phyloP scores from a whole-genome alignment of 2,113 vertebrate genomes.

The Malurus cyaneus region DNA sequence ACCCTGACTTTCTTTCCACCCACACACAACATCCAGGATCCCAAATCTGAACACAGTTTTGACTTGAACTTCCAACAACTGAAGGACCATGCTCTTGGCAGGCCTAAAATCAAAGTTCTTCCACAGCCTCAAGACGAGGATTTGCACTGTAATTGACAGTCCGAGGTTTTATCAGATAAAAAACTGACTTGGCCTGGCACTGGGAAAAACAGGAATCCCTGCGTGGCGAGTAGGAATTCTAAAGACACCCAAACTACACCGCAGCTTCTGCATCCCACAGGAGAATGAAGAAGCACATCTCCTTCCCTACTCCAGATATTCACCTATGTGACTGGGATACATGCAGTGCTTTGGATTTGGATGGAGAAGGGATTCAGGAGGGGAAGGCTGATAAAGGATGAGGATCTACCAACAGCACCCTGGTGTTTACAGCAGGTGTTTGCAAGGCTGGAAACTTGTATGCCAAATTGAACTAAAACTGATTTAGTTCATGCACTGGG shows the following conservation, averaged over 20 bases:
- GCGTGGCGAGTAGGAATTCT: accelerated
- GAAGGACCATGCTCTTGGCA: background rate
- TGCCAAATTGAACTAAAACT: background rate
- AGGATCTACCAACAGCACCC: background rate
- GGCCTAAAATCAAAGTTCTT: background rate
- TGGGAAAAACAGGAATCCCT: background rate
- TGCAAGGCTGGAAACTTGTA: background rate
- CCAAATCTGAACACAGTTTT: background rate
- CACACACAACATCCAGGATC: background rate
- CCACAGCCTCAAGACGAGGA: background rate
- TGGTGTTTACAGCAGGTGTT: background rate
- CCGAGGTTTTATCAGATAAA: background rate
- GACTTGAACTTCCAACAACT: background rate
- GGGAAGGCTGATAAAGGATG: background rate
- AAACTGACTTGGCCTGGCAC: background rate
- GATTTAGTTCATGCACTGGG: background rate
- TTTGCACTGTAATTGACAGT: background rate
- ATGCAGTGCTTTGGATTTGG: background rate
- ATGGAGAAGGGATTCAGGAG: background rate
- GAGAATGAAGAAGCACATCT: background rate
- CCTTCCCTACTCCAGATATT: background rate
- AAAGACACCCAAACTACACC: background rate
- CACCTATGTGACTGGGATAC: background rate
- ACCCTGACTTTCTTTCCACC: background rate
- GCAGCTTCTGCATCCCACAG: background rate